These are phyloP conservation scores for Notodonta ziczac DNA, from an alignment of 2,888 invertebrate species.

Conservation along the genomic window DNA sequence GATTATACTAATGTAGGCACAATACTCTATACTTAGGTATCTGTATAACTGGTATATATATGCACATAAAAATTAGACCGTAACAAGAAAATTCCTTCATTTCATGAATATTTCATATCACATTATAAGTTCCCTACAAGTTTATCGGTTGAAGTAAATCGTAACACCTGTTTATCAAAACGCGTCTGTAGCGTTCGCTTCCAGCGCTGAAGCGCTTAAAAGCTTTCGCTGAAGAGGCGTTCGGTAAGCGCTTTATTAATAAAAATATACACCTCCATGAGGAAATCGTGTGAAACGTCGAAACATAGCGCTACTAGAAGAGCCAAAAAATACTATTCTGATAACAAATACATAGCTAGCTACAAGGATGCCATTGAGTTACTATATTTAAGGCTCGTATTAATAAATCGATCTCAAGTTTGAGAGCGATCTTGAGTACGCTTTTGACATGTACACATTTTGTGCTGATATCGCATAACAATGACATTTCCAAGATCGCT, in stretches of 20 bases:
- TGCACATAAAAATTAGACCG: too few species aligned
- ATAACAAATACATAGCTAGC: too few species aligned
- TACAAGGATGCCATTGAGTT: too few species aligned
- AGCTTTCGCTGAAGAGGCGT: constrained; percentile 53
- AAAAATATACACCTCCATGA: constrained; percentile 70
- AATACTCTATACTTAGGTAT: too few species aligned
- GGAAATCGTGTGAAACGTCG: constrained; percentile 31
- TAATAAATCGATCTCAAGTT: too few species aligned
- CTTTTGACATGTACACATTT: too few species aligned
- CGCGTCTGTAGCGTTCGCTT: constrained; percentile 31
- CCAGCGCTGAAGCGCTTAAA: constrained; percentile 53
- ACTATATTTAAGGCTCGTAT: background rate
- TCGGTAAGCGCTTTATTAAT: constrained; percentile 73
- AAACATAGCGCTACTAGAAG: constrained; percentile 28
- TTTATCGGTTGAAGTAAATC: constrained; percentile 15
- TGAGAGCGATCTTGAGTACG: too few species aligned
- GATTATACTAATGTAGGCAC: too few species aligned
- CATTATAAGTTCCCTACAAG: constrained; percentile 10
- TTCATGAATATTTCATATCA: background rate
- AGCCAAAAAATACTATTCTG: constrained; percentile 3
- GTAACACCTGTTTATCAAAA: constrained; percentile 38
- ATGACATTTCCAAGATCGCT: too few species aligned
- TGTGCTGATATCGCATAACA: too few species aligned
- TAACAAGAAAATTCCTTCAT: too few species aligned
- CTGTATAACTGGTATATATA: too few species aligned